A percentile compares a stretch with the other conserved stretches of the same genome.
These are phyloP conservation scores for Agrochola circellaris DNA, from an alignment of 2,888 invertebrate genomes.

Conservation along the genomic window DNA sequence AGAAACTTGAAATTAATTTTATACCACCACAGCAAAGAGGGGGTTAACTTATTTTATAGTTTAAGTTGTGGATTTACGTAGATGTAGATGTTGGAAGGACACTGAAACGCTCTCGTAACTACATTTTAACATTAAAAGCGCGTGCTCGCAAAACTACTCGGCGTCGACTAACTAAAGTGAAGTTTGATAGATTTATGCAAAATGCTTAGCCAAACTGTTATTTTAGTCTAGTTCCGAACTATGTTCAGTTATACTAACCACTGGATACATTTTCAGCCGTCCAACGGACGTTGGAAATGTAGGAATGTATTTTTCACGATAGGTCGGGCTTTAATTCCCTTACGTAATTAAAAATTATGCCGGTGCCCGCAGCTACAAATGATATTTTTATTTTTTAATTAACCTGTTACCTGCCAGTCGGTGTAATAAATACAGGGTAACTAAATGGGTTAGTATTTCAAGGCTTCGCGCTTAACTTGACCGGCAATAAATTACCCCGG, in stretches of 20 bases:
- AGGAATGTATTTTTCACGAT: conserved; percentile 34
- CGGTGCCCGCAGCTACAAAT: conserved; percentile 29
- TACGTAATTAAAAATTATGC: conserved; percentile 45
- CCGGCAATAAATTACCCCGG: conserved; percentile 44
- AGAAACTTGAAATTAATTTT: conserved; percentile 38
- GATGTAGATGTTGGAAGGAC: conserved; percentile 43
- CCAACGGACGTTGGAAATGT: neutral
- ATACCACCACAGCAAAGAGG: conserved; percentile 18
- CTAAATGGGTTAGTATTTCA: conserved; percentile 57
- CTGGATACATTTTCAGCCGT: conserved; percentile 20
- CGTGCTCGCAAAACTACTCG: conserved; percentile 49
- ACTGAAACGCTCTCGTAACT: conserved; percentile 62
- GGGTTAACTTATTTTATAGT: conserved; percentile 35
- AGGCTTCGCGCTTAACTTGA: conserved; percentile 59
- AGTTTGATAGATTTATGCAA: conserved; percentile 66
- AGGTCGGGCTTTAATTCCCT: conserved; percentile 17
- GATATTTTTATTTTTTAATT: conserved; percentile 54
- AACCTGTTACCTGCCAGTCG: conserved; percentile 41
- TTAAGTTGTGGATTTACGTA: conserved; percentile 26
- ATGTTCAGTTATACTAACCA: conserved; percentile 39
- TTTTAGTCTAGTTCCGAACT: conserved; percentile 62
- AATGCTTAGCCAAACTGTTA: conserved; percentile 63
- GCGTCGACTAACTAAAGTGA: conserved; percentile 57
- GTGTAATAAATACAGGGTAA: conserved; percentile 49
- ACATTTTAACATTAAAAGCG: conserved; percentile 55